phyloP scores from a whole-genome alignment of 2,888 invertebrate species.

The Lasioglossum oenotherae region DNA sequence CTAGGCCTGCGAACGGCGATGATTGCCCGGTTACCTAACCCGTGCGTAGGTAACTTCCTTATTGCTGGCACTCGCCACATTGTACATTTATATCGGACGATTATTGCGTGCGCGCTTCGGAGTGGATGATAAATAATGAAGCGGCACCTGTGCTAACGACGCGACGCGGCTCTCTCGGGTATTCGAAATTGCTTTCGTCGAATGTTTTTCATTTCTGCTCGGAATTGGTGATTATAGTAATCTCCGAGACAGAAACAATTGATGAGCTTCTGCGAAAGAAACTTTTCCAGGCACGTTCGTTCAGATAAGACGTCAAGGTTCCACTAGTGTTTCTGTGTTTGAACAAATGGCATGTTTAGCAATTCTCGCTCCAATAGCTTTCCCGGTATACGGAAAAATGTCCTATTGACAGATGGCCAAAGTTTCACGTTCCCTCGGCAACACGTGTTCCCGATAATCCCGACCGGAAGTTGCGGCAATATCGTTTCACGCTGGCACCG shows the following conservation, averaged over 20 bases:
- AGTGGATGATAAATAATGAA: neutral
- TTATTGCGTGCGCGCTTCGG: neutral
- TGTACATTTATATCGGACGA: conserved; percentile 10
- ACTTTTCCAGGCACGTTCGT: neutral
- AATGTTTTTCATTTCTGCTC: neutral
- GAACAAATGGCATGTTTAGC: neutral
- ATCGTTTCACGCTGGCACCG: neutral
- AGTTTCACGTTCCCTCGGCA: neutral
- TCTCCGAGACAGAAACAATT: neutral
- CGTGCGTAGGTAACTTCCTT: neutral
- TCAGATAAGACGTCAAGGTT: neutral
- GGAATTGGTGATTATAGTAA: neutral
- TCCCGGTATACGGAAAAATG: neutral
- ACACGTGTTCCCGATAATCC: neutral
- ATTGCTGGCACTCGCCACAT: neutral
- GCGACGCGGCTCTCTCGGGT: neutral
- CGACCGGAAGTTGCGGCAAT: neutral
- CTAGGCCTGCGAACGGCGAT: neutral
- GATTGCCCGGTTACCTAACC: conserved; percentile 5
- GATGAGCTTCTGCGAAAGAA: neutral
- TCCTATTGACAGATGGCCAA: neutral
- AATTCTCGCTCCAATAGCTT: neutral
- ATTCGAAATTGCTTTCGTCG: neutral
- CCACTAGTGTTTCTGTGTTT: neutral
- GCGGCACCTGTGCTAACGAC: neutral